Evolutionary conservation across 2,888 invertebrate genomes (phyloP), one percentile per base, ranked within the genome.

Genomic region (Pristionchus exspectatus): DNA sequence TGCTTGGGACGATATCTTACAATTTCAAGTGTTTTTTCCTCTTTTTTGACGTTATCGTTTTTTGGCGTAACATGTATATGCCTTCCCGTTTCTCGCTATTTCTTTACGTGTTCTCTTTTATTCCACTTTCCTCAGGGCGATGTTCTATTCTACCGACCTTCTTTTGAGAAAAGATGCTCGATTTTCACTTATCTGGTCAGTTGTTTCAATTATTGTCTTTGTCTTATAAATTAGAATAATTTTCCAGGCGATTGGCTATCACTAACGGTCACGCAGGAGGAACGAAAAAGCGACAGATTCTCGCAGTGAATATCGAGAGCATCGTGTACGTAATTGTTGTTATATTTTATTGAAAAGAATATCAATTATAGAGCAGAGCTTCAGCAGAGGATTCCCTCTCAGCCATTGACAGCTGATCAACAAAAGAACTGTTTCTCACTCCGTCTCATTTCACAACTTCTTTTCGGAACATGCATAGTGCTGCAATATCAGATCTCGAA

Each of bases 101-200:
- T 59, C 5, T 59, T 14, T 18, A 59, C 24, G 21, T 24, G 16
- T 59, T 21, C 59, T 14, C 24, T 21, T 24, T 18, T 21, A 59
- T 59, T 4, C 18, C 59, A 59, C 59, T 59, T 59, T 18, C 59
- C 44, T 81, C 44, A 81, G 44, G n/a, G 77, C 54, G 30, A 87
- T 87, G 87, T 87, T 87, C 30, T 87, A 72, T 44, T 87, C 87
- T 14, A 87, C 87, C 18, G 87, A 87, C n/a, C 87, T 87, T 33
- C 72, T 87, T 54, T 24, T 87, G 16, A 50, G 87, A 59, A 87
- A 87, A n/a, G 72, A 87, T 72, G 87, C 87, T 30, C 33, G 87
- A 72, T 87, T 87, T 30, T 44, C 87, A 4, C 54, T 87, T n/a
- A 72, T 87, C 72, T 87, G 87, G 87, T 87, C 1, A 18, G 72